phyloP scores from a whole-genome alignment of 2,888 invertebrate species.

The Meganola albula region DNA sequence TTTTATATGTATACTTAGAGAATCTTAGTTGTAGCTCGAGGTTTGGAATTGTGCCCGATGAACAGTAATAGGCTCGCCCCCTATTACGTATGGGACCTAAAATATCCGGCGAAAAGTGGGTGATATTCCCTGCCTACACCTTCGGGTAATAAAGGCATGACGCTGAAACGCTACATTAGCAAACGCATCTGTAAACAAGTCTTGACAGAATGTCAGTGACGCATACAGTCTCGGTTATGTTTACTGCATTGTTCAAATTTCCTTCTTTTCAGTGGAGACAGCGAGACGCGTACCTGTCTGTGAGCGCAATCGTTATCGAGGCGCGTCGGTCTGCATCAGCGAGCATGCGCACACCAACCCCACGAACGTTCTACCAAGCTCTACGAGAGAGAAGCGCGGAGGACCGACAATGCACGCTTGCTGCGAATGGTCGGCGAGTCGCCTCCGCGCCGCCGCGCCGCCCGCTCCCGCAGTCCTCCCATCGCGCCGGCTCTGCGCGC shows the following conservation, averaged over 20 bases:
- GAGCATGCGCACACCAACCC: constrained; percentile 63
- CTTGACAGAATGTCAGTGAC: constrained; percentile 34
- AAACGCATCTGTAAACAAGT: no score
- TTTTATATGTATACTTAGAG: no score
- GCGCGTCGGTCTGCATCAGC: constrained; percentile 69
- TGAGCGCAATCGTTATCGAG: constrained; percentile 69
- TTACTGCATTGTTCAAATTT: constrained; percentile 65
- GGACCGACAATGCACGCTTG: constrained; percentile 52
- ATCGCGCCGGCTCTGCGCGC: constrained; percentile 70
- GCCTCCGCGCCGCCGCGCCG: constrained; percentile 51
- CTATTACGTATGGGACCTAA: no score
- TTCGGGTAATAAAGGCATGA: no score
- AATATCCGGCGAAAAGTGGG: no score
- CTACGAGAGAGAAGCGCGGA: constrained; percentile 60
- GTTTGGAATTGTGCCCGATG: no score
- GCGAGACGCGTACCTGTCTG: constrained; percentile 68
- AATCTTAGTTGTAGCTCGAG: no score
- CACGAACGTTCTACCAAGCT: constrained; percentile 45
- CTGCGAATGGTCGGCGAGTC: constrained; percentile 50
- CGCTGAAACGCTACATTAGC: no score
- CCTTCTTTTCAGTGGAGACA: constrained; percentile 65
- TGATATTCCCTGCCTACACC: no score
- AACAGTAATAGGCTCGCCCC: no score
- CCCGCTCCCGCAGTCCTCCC: constrained; percentile 69
- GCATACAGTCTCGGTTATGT: constrained; percentile 43